A percentile compares a stretch with the other conserved stretches of the same genome.
These are phyloP conservation scores for Nephrotoma appendiculata DNA, from an alignment of 2,888 invertebrate species.

Conservation along the genomic window DNA sequence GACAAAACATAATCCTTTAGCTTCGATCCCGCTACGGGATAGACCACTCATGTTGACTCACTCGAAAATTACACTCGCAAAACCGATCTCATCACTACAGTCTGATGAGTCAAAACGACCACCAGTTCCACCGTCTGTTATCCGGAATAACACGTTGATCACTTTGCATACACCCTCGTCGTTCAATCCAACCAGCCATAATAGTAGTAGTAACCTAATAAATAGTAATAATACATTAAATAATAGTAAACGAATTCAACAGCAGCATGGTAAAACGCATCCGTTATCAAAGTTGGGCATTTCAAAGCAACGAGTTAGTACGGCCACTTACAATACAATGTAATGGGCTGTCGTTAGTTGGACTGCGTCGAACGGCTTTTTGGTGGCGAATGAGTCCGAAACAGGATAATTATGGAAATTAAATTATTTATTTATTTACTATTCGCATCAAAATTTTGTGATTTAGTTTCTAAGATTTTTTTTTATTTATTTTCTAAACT, in stretches of 20 bases:
- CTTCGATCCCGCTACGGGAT: background rate
- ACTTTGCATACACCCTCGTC: background rate
- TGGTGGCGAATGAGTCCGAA: background rate
- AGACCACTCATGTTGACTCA: slow-evolving; percentile 6
- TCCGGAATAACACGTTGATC: slow-evolving; percentile 18
- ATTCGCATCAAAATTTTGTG: background rate
- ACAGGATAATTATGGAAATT: background rate
- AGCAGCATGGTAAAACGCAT: slow-evolving; percentile 86
- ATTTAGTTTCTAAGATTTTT: background rate
- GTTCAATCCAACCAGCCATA: slow-evolving; percentile 9
- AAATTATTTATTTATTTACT: background rate
- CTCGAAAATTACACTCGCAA: background rate
- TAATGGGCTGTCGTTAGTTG: slow-evolving; percentile 32
- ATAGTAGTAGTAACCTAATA: slow-evolving; percentile 13
- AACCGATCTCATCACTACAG: background rate
- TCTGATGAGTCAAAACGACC: slow-evolving; percentile 27
- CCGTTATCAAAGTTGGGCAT: slow-evolving; percentile 76
- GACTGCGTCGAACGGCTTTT: background rate
- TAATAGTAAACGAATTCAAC: slow-evolving; percentile 32
- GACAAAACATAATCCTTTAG: background rate
- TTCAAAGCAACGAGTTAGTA: slow-evolving; percentile 58
- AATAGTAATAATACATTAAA: slow-evolving; percentile 5
- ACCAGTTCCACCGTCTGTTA: slow-evolving; percentile 28
- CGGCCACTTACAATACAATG: slow-evolving; percentile 78
- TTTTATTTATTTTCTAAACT: background rate